These are phyloP conservation scores for Polydrusus tereticollis DNA, from an alignment of 2,888 invertebrate species.

Conservation along the genomic window DNA sequence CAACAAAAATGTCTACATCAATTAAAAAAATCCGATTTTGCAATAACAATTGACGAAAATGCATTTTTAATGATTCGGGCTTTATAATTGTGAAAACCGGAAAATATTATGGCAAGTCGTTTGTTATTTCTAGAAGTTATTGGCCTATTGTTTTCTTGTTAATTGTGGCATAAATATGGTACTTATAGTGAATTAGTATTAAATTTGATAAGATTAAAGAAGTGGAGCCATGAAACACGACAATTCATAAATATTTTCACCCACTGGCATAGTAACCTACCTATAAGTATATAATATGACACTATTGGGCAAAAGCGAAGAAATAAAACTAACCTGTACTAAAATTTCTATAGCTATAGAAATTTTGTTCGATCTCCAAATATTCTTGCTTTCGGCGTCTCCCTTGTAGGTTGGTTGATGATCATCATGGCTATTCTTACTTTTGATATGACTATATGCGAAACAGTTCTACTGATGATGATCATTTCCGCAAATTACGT, in stretches of 20 bases:
- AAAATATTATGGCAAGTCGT: constrained; percentile 22
- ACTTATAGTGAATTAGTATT: background rate
- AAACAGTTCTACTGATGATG: too few species aligned
- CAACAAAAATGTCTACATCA: constrained; percentile 8
- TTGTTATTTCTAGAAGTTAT: constrained; percentile 33
- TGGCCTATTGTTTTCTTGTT: constrained; percentile 30
- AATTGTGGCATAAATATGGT: constrained; percentile 17
- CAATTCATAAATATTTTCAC: background rate
- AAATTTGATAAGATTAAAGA: constrained; percentile 2
- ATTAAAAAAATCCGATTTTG: background rate
- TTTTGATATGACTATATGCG: too few species aligned
- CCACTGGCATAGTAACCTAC: too few species aligned
- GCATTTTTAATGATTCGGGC: background rate
- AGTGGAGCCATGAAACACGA: background rate
- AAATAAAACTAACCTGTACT: too few species aligned
- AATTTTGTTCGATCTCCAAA: too few species aligned
- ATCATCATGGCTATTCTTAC: too few species aligned
- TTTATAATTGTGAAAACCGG: background rate
- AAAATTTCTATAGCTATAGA: too few species aligned
- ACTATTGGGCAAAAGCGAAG: too few species aligned
- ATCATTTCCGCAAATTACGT: too few species aligned
- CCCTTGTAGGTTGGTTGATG: too few species aligned
- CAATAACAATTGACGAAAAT: background rate
- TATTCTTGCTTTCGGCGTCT: too few species aligned
- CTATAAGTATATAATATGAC: too few species aligned